phyloP scores from a whole-genome alignment of 2,888 invertebrate genomes.

The Leptinotarsa rubiginosa region DNA sequence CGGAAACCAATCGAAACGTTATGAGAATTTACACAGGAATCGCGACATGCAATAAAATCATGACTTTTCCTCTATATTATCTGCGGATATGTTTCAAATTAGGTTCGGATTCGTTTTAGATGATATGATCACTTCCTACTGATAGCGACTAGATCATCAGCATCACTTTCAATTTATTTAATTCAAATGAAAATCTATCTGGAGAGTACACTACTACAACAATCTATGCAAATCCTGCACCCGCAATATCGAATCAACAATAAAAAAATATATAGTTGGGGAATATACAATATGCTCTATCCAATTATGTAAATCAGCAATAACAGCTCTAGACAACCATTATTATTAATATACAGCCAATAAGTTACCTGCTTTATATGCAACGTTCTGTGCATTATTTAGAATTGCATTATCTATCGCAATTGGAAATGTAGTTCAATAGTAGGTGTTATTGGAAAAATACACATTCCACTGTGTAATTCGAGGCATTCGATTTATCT shows the following conservation, averaged over 20 bases:
- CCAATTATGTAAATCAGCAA: conserved; percentile 22
- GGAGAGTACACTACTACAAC: no score
- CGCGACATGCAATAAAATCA: no score
- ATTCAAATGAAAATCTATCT: no score
- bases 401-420: conserved; percentile 7
- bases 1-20: no score
- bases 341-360: conserved; percentile 20
- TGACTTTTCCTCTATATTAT: no score
- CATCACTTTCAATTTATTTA: no score
- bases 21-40: no score
- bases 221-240: background rate
- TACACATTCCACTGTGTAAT: conserved; percentile 1
- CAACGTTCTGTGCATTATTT: conserved; percentile 12
- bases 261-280: background rate
- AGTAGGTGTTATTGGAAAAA: conserved; percentile 18
- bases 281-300: background rate
- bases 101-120: no score
- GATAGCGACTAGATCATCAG: no score
- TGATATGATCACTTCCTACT: no score
- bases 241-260: background rate
- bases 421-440: conserved; percentile 12
- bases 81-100: no score
- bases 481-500: background rate
- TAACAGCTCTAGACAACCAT: conserved; percentile 1
- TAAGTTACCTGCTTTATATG: conserved; percentile 14